Base-by-base conservation (phyloP, 2,113 vertebrate genomes). In the Mellivora capensis region DNA sequence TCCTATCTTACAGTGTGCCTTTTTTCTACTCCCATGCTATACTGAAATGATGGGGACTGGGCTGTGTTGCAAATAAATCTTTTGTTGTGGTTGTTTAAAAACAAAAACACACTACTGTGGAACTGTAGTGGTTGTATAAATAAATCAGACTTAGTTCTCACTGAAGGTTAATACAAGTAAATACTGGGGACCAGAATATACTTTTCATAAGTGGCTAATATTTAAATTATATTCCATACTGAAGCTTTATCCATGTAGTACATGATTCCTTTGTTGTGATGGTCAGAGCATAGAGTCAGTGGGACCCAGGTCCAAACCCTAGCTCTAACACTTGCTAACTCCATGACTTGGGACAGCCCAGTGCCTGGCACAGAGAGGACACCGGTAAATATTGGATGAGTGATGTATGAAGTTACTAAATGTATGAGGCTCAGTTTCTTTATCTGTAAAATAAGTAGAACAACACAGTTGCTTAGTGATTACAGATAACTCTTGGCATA, bases 11-110 rank as follows among this genome's bases (percentile, higher is more conserved):
- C 7, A 44, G 15, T 86, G 9, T 87, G 54, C 62, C 31, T 94
- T 23, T 21, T 89, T 80, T 92, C 71, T 87, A 85, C 31, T 90
- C 49, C 62, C 76, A 8, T 57, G 72, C 47, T 82, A 15, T 94
- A 54, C 87, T 85, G 89, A 97, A 94, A 42, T 84, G 13, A 77
- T 87, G 34, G 64, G 17, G 47, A 94, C 52, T 79, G 54, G 29
- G 31, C 39, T 91, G 9, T 79, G 69, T 72, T 87, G 29, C 67
- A 95, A 92, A 97, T 82, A 85, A 93, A 71, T 80, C 52, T n/a
- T n/a, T 49, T 64, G 34, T 67, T 94, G 47, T 95, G 39, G 25
- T 76, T 76, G 25, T 29, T 74, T 44, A 44, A 27, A 76, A 76
- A 29, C 27, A 67, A 90, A 29, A 34, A 18, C 21, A 34, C 29